Evolutionary conservation across 2,797 vertebrate species (phyloP), one percentile per base, ranked within the genome.

Genomic region (Brachymystax lenok): DNA sequence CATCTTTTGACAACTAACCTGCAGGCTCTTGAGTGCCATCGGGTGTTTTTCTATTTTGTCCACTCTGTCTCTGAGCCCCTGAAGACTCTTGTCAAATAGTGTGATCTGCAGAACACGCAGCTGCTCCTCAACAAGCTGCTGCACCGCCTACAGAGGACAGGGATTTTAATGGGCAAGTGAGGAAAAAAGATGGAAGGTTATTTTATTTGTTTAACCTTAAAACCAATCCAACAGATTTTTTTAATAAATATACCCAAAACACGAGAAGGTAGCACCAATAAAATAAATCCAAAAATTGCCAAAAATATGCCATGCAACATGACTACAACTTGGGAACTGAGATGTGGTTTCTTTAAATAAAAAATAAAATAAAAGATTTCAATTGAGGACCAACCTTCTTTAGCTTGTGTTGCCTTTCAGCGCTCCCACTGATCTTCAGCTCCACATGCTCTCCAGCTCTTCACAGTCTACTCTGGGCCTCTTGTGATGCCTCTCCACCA

Each of bases 31-130:
- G 40, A 82, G 76, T 1, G 33, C 66, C 85, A 50, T 91, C 87
- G 95, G 94, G 83, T 95, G 94, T 74, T 91, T 94, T 83, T 96
- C 95, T 16, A 95, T 92, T 78, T 94, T 95, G 75, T 95, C 94
- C 84, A 96, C 92, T 78, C 94, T 90, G 1, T 87, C 92, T 87
- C 92, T 93, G 77, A 96, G 78, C 78, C 95, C 94, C 50, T 91
- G 91, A 79, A 96, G 77, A 75, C 89, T 92, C 85, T 94, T 94
- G 84, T 96, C 95, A 91, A 96, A 95, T 10, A 94, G 86, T 16
- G 90, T 85, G 86, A 89, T 93, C 69, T 96, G 94, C 28, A 95
- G 83, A 1, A 91, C 84, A 30, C 63, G 85, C 56, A 96, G 79
- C 77, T 94, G 95, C 85, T 96, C 95, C 90, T 94, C 93, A 24